Base-by-base conservation (phyloP, 2,797 vertebrate genomes). In the Pempheris klunzingeri region DNA sequence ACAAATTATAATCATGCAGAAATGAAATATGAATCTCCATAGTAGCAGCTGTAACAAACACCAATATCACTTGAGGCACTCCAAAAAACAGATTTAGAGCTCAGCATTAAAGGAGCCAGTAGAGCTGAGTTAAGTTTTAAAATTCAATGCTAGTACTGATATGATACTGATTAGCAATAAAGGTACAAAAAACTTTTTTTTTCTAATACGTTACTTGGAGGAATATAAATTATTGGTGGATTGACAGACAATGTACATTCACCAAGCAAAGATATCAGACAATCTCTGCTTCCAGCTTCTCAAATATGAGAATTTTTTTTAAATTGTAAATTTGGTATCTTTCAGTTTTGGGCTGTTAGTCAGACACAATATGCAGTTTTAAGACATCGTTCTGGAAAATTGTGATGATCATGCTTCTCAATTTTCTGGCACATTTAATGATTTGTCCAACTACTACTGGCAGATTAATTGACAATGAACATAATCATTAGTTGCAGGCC, bases 1-100 rank as follows among this genome's bases (percentile, higher is more conserved):
- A 65, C 41, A 73, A 60, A 64, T 73, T 20, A 41, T 26, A 58
- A 55, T 17, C 74, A 57, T 63, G 28, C n/a, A 66, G 61, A 71
- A 32, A 3, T 44, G 36, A 43, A 2, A 0, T n/a, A 36, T 15
- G 5, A 64, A 58, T 43, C 22, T 22, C 2, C 14, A 28, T 43
- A 66, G 26, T 6, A 65, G 49, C 47, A 80, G 46, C 63, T 54
- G 20, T n/a, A 10, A 14, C n/a, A 34, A 63, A 39, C 20, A 76
- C 50, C 18, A 63, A 82, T 12, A 59, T 20, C 6, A 20, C 46
- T 66, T 63, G 22, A 41, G 4, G 10, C 30, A 4, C 22, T 17
- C 15, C 11, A 52, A 39, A 58, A 26, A 4, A 20, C 3, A 1
- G 13, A 18, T 0, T 14, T 38, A 15, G n/a, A 52, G 12, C 24